Percentiles rank a stretch among this genome's conserved stretches.
These are phyloP conservation scores for Lordiphosa clarofinis DNA, from an alignment of 1,140 invertebrate species.

Conservation along the genomic window DNA sequence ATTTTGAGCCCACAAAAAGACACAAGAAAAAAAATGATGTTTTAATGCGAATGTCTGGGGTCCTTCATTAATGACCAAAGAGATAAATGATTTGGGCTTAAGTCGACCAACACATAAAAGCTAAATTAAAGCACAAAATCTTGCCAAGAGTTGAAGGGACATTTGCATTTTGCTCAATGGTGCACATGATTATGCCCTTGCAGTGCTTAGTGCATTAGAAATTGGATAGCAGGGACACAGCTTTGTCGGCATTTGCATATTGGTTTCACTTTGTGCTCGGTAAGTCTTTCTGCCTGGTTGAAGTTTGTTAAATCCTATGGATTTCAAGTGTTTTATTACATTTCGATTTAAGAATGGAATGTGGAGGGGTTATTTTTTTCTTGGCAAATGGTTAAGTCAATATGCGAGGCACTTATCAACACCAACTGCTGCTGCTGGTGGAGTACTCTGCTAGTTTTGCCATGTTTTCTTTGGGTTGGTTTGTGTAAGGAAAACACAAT, in stretches of 20 bases:
- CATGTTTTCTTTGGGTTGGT: too few species aligned
- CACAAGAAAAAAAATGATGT: slow-evolving; percentile 34
- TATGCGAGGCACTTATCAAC: slow-evolving; percentile 15
- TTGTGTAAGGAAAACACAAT: neutral
- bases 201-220: slow-evolving; percentile 10
- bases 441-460: too few species aligned
- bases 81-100: slow-evolving; percentile 13
- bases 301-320: slow-evolving; percentile 17
- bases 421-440: neutral
- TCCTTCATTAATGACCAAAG: slow-evolving; percentile 10
- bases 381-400: slow-evolving; percentile 21
- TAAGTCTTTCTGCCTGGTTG: slow-evolving; percentile 20
- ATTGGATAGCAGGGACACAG: slow-evolving; percentile 18
- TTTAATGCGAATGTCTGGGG: slow-evolving; percentile 38
- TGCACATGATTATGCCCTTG: slow-evolving; percentile 39
- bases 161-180: slow-evolving; percentile 23
- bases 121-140: slow-evolving; percentile 18
- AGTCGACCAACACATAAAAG: too few species aligned
- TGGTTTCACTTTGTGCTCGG: neutral
- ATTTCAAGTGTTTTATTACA: slow-evolving; percentile 25
- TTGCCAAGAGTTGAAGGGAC: slow-evolving; percentile 10
- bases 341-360: slow-evolving; percentile 34
- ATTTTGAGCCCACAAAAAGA: slow-evolving; percentile 4
- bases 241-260: slow-evolving; percentile 39
- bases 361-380: slow-evolving; percentile 14